phyloP scores from a whole-genome alignment of 2,113 vertebrate genomes.

The Anoplopoma fimbria region DNA sequence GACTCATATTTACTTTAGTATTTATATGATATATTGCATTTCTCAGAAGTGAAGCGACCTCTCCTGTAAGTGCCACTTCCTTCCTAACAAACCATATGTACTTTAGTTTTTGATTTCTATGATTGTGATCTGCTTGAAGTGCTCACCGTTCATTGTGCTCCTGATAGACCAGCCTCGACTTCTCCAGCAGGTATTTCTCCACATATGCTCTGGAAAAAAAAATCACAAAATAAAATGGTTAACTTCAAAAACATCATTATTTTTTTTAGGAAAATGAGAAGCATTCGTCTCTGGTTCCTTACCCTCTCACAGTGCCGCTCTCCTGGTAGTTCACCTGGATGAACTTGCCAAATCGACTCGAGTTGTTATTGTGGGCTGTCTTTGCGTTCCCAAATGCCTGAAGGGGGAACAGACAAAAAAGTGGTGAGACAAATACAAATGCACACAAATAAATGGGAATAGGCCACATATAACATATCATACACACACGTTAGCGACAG shows the following conservation, averaged over 20 bases:
- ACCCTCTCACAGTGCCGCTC: constrained; percentile 97
- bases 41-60: neutral
- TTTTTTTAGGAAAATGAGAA: neutral
- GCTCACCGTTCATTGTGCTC: constrained; percentile 96
- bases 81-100: neutral
- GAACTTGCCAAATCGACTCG: constrained; percentile 98
- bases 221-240: neutral
- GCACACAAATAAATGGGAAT: constrained; percentile 3
- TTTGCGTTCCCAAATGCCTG: constrained; percentile 99
- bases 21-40: neutral
- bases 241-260: neutral
- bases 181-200: constrained; percentile 98
- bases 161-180: constrained; percentile 97
- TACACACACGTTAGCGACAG: neutral
- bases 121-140: neutral
- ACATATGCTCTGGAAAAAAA: constrained; percentile 93
- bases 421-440: constrained; percentile 17
- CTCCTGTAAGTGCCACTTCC: neutral
- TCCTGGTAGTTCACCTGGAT: constrained; percentile 99
- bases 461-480: neutral
- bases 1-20: neutral
- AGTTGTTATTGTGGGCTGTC: constrained; percentile 99
- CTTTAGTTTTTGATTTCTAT: neutral
- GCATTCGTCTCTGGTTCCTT: constrained; percentile 66
- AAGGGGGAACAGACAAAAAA: constrained; percentile 59